Evolutionary conservation across 2,113 vertebrate species (phyloP), one percentile per base, ranked within the genome.

Genomic region (Eurypyga helias): DNA sequence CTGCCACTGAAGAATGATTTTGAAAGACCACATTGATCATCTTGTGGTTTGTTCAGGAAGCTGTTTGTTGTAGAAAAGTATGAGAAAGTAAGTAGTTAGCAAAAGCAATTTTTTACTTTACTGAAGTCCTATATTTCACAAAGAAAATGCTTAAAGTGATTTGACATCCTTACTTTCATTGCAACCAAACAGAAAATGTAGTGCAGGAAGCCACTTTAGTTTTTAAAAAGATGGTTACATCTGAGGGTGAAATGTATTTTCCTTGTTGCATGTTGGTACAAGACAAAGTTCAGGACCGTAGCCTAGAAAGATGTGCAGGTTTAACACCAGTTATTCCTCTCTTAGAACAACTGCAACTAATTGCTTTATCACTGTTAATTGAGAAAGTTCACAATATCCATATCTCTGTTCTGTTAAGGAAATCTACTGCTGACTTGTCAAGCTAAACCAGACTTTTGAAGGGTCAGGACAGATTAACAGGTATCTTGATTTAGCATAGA

Each of bases 1-100:
- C 69, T 96, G 41, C 61, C 43, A 57, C 15, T 93, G 89, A 90
- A 92, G 49, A 94, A 87, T 80, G 73, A 49, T 83, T 81, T 76
- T 83, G 45, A 89, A 89, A 90, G 83, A 60, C 46, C 16, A 15
- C 71, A 90, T 93, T 90, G 86, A 93, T 96, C 79, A 93, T 83
- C 57, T 51, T 67, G 67, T 25, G 14, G 19, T 95, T 88, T 81
- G 64, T 54, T 38, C 66, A 89, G 64, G 57, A 89, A 83, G 43
- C 45, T 69, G 62, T 36, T 84, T 91, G 45, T 84, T 91, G 45
- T 55, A 43, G 79, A 82, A 86, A 83, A 82, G 23, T 52, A 66
- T 52, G 51, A 62, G 38, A 93, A 90, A 91, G 65, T 25, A 95
- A 72, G 23, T 41, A 78, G 84, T 67, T 89, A 90, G 38, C 36